phyloP scores from a whole-genome alignment of 2,113 vertebrate genomes.

The Elanus axillaris region DNA sequence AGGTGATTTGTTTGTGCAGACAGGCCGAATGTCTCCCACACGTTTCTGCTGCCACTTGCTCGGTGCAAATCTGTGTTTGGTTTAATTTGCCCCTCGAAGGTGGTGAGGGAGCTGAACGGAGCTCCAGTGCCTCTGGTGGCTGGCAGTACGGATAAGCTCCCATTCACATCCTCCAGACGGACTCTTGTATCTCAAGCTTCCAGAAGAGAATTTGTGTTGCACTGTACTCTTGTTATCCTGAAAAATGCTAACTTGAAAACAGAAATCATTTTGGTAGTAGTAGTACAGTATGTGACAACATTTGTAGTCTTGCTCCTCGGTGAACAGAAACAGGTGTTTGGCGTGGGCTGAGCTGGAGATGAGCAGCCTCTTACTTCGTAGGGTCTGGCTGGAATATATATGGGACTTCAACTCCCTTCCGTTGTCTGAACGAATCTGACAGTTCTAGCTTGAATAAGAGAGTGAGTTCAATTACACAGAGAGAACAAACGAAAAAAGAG shows the following conservation, averaged over 20 bases:
- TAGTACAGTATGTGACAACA: background rate
- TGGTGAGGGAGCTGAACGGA: background rate
- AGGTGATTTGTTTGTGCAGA: background rate
- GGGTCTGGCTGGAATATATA: background rate
- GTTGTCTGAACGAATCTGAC: background rate
- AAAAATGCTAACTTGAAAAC: background rate
- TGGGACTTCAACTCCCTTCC: background rate
- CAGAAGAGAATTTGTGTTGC: conserved; percentile 46
- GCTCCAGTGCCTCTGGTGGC: background rate
- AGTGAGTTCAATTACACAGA: background rate
- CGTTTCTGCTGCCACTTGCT: background rate
- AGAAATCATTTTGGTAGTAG: conserved; percentile 1
- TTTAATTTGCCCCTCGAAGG: background rate
- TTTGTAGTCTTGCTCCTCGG: background rate
- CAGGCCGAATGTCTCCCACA: background rate
- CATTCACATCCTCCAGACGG: background rate
- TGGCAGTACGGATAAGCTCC: background rate
- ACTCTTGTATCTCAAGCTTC: conserved; percentile 49
- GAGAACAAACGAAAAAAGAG: background rate
- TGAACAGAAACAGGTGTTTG: background rate
- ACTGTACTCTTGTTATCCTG: conserved; percentile 52
- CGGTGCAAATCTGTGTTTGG: background rate
- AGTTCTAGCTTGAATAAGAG: background rate
- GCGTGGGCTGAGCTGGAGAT: background rate
- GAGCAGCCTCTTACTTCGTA: conserved; percentile 16